A percentile compares a stretch with the other conserved stretches of the same genome.
These are phyloP conservation scores for Lophotriccus pileatus DNA, from an alignment of 2,797 vertebrate genomes.

Conservation along the genomic window DNA sequence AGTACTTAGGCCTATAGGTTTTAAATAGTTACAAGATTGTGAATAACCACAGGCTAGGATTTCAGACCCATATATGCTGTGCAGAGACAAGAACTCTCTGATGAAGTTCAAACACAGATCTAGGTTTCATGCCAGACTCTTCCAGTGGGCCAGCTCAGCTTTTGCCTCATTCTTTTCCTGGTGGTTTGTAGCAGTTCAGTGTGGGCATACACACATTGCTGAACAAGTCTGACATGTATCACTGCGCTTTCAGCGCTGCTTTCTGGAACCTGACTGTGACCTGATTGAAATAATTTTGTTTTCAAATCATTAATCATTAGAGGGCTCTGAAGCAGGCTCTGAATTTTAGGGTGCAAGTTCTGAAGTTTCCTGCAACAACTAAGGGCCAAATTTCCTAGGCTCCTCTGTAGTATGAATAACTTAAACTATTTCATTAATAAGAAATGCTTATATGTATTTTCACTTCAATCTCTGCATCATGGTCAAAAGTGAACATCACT, in stretches of 20 bases:
- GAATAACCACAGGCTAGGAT: background rate
- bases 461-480: background rate
- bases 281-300: background rate
- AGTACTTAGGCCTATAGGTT: background rate
- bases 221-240: background rate
- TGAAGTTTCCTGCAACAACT: background rate
- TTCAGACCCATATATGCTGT: background rate
- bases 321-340: no score
- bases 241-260: background rate
- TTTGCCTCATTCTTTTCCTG: background rate
- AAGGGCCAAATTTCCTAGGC: background rate
- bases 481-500: background rate
- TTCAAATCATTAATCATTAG: background rate
- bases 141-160: background rate
- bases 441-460: background rate
- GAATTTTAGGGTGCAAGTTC: background rate
- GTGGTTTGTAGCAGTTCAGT: background rate
- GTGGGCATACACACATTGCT: background rate
- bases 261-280: background rate
- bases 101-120: background rate
- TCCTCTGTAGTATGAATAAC: background rate
- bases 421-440: background rate
- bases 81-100: background rate
- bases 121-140: background rate
- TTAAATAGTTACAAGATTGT: background rate